Percentiles rank a stretch among this genome's conserved stretches.
phyloP scores from a whole-genome alignment of 2,888 invertebrate species.

The Papilio gigon region DNA sequence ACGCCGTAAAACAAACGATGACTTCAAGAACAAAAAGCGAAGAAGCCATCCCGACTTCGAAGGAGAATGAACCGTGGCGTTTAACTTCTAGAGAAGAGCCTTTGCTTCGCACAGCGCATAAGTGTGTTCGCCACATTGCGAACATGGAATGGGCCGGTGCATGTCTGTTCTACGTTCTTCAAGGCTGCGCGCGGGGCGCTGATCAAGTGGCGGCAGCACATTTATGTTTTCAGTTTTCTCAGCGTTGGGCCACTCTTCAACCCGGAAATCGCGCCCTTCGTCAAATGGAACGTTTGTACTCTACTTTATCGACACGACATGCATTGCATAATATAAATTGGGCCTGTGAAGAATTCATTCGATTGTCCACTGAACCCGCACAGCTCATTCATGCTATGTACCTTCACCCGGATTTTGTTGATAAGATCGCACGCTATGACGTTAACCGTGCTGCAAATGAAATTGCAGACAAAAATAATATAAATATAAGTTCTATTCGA shows the following conservation, averaged over 20 bases:
- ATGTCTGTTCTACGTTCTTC: slow-evolving; percentile 77
- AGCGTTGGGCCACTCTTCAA: slow-evolving; percentile 75
- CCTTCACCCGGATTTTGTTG: slow-evolving; percentile 71
- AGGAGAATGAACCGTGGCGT: slow-evolving; percentile 71
- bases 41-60: slow-evolving; percentile 54
- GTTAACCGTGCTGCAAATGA: slow-evolving; percentile 76
- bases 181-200: slow-evolving; percentile 78
- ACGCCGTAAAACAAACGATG: slow-evolving; percentile 80
- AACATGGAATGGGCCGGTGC: slow-evolving; percentile 82
- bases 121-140: slow-evolving; percentile 75
- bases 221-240: slow-evolving; percentile 78
- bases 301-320: slow-evolving; percentile 75
- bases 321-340: slow-evolving; percentile 76
- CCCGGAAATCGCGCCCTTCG: slow-evolving; percentile 76
- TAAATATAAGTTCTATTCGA: slow-evolving; percentile 75
- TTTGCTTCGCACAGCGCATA: slow-evolving; percentile 73
- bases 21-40: slow-evolving; percentile 68
- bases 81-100: slow-evolving; percentile 72
- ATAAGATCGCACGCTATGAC: slow-evolving; percentile 71
- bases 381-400: slow-evolving; percentile 76
- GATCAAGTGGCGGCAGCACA: slow-evolving; percentile 80
- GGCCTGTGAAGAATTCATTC: slow-evolving; percentile 75
- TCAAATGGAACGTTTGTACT: slow-evolving; percentile 77
- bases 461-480: slow-evolving; percentile 77
- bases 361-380: slow-evolving; percentile 72